Evolutionary conservation across 2,888 invertebrate genomes (phyloP), one percentile per base, ranked within the genome.

Genomic region (Empis stercorea): DNA sequence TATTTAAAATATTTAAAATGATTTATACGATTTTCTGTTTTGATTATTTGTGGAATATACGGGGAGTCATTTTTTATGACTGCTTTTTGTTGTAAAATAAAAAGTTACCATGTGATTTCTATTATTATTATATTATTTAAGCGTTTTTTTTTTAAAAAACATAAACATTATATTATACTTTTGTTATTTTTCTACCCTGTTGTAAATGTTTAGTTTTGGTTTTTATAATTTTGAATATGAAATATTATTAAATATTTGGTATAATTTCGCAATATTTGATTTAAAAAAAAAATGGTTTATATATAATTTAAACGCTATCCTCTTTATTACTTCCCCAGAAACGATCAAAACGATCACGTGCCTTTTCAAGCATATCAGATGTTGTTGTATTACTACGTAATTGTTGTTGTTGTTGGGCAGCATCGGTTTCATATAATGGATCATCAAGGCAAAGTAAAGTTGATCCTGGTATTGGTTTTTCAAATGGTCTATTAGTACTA

Each of bases 291-390:
- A 20, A 20, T 20, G 5, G 20, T 27, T 27, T 27, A 20, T 37
- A 4, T 7, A 10, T 20, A 42, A 15, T 32, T 62, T 66, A 67
- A 55, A 68, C 78, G 60, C 73, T 75, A 56, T 76, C 76, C 57
- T 77, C 76, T 58, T 78, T 78, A 58, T 73, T 78, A 54, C 84
- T 81, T 54, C 84, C 83, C 87, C 87, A 87, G 68, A 87, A 87
- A 61, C 84, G 81, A 68, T 87, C 87, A 64, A 87, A 87, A 58
- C 86, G 80, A 66, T 81, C 83, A 57, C 86, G 80, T 58, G 87
- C 87, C 65, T 81, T 80, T 64, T 87, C 86, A 54, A 87, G 72
- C 51, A 86, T 84, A 62, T 86, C 85, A 47, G 80, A 75, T 34
- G 84, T 81, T 43, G 65, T 61, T 48, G 38, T n/a, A 13, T 10